Evolutionary conservation across 2,797 vertebrate genomes (phyloP), one percentile per base, ranked within the genome.

Genomic region (Danio aesculapii): DNA sequence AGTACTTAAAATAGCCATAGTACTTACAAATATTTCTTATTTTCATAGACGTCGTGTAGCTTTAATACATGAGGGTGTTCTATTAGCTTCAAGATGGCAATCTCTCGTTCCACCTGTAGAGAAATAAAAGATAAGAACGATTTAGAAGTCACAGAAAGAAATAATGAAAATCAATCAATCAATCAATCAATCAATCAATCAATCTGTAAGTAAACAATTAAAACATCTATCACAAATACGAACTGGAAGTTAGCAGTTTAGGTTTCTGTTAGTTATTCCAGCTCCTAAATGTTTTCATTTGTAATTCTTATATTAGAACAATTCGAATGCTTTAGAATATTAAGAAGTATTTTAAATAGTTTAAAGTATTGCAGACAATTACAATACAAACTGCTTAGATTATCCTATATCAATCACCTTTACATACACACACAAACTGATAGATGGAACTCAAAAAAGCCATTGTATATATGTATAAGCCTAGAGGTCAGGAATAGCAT

Each of bases 21-120:
- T 96, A 98, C 97, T 95, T 94, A 98, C 97, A 98, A 95, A 95
- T 98, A 98, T 92, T 98, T 98, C 94, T 98, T 98, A 92, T 98
- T 98, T 96, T 98, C 97, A 82, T 98, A 98, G 94, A 98, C 97
- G 21, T 98, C 97, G 19, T 98, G 96, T 88, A 98, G 95, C 95
- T 98, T 98, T 96, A 98, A 95, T 94, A 98, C 97, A 1, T 98
- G 97, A 13, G 97, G 97, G 90, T 98, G 97, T 94, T 98, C 97
- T 94, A 98, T 98, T 91, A 98, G 95, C 94, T 98, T 98, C 92
- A 98, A 93, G 89, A 98, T 98, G 86, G 97, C 97, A 91, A 98
- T 98, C 95, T 98, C 97, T 87, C 97, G 93, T 91, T 98, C 97
- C 94, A 98, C 97, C 97, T 98, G 93, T n/a, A 89, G 79, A 82